Percentiles rank a stretch among this genome's conserved stretches.
Conservation (phyloP, 1,140 invertebrate species). For the Heliconius hermathena region DNA sequence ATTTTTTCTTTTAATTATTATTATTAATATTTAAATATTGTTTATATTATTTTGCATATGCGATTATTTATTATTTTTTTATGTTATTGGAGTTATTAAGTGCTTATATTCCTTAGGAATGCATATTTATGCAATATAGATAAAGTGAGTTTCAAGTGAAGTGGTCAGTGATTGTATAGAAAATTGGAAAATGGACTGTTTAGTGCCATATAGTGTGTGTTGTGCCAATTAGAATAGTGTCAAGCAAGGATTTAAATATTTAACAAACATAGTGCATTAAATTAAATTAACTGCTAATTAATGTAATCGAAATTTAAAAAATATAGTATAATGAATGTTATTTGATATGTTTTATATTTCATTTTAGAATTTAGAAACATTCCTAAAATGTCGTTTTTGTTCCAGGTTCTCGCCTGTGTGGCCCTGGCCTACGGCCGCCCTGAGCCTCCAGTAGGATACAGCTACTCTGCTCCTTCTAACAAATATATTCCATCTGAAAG, state of each 20-base stretch:
- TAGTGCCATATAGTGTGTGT: constrained; percentile 47
- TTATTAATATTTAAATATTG: constrained; percentile 13
- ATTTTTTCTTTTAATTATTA: constrained; percentile 13
- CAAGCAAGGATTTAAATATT: background rate
- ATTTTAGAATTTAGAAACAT: background rate
- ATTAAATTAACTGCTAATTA: too few relatives aligned
- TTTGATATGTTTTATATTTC: background rate
- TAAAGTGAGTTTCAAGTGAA: constrained; percentile 51
- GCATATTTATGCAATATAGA: constrained; percentile 19
- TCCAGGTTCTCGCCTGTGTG: constrained; percentile 75
- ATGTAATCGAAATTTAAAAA: too few relatives aligned
- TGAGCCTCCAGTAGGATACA: constrained; percentile 76
- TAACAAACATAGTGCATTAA: too few relatives aligned
- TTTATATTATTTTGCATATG: constrained; percentile 56
- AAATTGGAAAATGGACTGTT: constrained; percentile 29
- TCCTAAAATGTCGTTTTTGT: constrained; percentile 41
- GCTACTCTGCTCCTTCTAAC: constrained; percentile 66
- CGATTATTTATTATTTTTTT: constrained; percentile 43
- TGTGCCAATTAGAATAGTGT: background rate
- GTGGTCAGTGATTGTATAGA: constrained; percentile 54
- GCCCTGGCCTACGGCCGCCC: constrained; percentile 73
- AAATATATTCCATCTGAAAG: constrained; percentile 55
- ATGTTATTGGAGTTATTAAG: background rate
- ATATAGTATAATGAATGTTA: too few relatives aligned
- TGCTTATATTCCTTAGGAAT: constrained; percentile 37